Evolutionary conservation across 2,888 invertebrate species (phyloP).

Genomic region (Rhopalosiphum nymphaeae): DNA sequence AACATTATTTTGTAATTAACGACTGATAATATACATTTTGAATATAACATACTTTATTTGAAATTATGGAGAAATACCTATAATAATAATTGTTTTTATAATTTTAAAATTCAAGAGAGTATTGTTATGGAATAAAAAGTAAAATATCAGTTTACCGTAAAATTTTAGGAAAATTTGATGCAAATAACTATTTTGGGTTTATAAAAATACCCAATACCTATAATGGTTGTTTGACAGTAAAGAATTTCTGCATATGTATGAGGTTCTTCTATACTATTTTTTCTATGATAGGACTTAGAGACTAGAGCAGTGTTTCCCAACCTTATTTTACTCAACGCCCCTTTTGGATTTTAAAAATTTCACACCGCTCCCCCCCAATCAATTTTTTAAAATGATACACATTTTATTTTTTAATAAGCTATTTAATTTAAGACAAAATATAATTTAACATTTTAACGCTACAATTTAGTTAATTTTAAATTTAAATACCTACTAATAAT

Average conservation of each 20-base stretch:
- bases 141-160: background rate
- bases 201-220: background rate
- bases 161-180: background rate
- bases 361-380: too few species aligned
- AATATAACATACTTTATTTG: background rate
- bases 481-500: too few species aligned
- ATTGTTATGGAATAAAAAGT: background rate
- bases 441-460: too few species aligned
- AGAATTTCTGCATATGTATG: background rate
- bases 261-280: too few species aligned
- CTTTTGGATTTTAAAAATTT: too few species aligned
- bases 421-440: too few species aligned
- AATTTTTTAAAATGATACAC: too few species aligned
- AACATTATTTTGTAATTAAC: background rate
- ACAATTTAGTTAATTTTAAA: too few species aligned
- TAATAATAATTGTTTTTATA: background rate
- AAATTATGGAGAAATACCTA: background rate
- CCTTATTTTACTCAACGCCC: too few species aligned
- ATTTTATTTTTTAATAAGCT: too few species aligned
- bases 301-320: too few species aligned
- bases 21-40: constrained; percentile 39
- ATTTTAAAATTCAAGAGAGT: background rate
- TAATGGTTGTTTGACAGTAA: background rate
- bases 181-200: background rate
- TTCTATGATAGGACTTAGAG: background rate